Conservation (phyloP, 2,113 vertebrate genomes). For the Caranx melampygus region DNA sequence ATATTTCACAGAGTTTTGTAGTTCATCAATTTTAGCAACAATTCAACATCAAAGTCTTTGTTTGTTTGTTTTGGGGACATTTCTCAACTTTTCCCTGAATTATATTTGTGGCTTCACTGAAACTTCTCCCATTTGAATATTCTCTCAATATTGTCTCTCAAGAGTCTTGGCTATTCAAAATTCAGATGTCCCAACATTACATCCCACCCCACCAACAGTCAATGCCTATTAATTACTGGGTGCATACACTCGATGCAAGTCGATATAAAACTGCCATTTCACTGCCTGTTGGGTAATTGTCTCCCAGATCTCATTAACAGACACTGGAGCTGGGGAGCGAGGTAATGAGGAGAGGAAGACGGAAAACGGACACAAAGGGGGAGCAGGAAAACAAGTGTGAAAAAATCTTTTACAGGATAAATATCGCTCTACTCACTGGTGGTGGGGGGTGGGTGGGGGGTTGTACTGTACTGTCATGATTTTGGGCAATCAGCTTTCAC, state of each 20-base stretch:
- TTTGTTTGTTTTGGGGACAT: no score
- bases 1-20: no score
- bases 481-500: not conserved
- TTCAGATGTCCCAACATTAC: slow-evolving; percentile 39
- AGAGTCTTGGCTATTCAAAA: slow-evolving; percentile 34
- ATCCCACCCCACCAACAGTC: slow-evolving; percentile 50
- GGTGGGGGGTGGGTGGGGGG: no score
- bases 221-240: slow-evolving; percentile 70
- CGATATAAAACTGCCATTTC: slow-evolving; percentile 51
- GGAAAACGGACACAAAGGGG: slow-evolving; percentile 16
- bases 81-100: not conserved
- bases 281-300: slow-evolving; percentile 68
- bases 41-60: no score
- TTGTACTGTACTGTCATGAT: not conserved
- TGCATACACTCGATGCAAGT: slow-evolving; percentile 52
- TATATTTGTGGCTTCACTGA: not conserved
- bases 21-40: no score
- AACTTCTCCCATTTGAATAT: not conserved
- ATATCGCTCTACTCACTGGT: not conserved
- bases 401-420: slow-evolving; percentile 36
- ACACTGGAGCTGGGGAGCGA: slow-evolving; percentile 11
- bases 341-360: slow-evolving; percentile 1
- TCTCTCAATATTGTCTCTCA: not conserved
- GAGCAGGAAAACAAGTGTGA: not conserved
- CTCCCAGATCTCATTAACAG: slow-evolving; percentile 75